Percentiles rank a stretch among this genome's conserved stretches.
Conservation (phyloP, 2,797 vertebrate genomes). For the Gallinago solitaria region DNA sequence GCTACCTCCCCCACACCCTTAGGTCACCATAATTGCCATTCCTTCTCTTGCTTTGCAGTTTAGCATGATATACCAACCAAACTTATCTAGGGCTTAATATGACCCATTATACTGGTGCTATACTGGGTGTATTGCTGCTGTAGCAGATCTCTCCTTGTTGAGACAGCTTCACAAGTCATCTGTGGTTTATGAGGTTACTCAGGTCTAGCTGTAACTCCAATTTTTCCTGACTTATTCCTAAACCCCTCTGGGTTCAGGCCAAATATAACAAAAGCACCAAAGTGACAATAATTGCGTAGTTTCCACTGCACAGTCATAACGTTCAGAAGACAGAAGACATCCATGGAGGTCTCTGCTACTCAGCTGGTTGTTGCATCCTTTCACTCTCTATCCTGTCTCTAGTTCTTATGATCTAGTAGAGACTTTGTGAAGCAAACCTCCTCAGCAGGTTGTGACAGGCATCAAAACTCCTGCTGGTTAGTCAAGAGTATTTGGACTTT, state of each 20-base stretch:
- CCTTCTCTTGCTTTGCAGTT: not conserved
- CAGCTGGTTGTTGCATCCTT: not conserved
- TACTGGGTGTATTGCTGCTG: not conserved
- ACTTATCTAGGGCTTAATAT: not conserved
- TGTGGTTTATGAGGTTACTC: not conserved
- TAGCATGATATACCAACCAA: rapidly evolving
- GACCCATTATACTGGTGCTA: not conserved
- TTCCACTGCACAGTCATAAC: not conserved
- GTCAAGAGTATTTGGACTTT: not conserved
- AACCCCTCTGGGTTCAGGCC: not conserved
- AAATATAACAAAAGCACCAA: not conserved
- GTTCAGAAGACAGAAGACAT: not conserved
- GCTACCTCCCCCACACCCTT: not conserved
- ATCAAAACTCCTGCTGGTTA: not conserved
- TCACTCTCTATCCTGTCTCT: not conserved
- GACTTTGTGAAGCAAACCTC: not conserved
- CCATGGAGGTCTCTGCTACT: not conserved
- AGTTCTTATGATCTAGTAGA: not conserved
- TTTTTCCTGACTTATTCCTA: not conserved
- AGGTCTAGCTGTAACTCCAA: not conserved
- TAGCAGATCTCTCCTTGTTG: rapidly evolving
- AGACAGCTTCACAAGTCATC: not conserved
- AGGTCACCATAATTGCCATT: not conserved
- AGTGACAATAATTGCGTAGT: not conserved
- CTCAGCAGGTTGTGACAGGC: not conserved